These are phyloP conservation scores for Epirrhoe tristata DNA, from an alignment of 2,888 invertebrate genomes.

Conservation along the genomic window DNA sequence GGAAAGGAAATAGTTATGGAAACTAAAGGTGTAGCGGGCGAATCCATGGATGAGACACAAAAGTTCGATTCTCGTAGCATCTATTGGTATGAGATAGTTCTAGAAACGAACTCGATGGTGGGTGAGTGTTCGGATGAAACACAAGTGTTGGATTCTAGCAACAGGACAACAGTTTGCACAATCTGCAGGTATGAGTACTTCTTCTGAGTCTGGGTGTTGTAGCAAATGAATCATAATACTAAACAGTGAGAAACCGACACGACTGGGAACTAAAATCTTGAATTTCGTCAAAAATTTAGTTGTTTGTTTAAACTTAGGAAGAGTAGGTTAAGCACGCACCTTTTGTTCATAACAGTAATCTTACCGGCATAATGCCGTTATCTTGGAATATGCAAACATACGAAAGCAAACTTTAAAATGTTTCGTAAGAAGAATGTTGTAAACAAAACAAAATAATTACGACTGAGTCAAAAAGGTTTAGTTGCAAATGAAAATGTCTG, in stretches of 20 bases:
- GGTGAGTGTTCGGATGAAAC: background rate
- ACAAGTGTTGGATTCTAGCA: background rate
- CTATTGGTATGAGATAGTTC: too few relatives aligned
- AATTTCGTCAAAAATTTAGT: background rate
- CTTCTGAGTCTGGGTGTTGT: background rate
- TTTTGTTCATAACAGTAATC: conserved; percentile 9
- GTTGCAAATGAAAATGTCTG: too few relatives aligned
- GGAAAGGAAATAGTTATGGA: too few relatives aligned
- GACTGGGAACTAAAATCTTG: background rate
- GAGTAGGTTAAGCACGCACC: background rate
- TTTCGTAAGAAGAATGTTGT: conserved; percentile 35
- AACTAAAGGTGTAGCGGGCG: too few relatives aligned
- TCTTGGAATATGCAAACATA: conserved; percentile 17
- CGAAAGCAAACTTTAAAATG: conserved; percentile 30
- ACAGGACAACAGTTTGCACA: background rate
- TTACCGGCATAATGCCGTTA: conserved; percentile 13
- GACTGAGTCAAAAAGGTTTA: too few relatives aligned
- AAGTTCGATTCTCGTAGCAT: too few relatives aligned
- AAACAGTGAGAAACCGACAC: background rate
- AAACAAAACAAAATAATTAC: background rate
- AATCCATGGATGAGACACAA: too few relatives aligned
- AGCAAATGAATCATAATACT: background rate
- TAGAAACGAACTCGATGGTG: background rate
- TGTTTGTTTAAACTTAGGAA: background rate
- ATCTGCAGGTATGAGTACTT: background rate